These are phyloP conservation scores for Aelia acuminata DNA, from an alignment of 2,888 invertebrate species.

Conservation along the genomic window DNA sequence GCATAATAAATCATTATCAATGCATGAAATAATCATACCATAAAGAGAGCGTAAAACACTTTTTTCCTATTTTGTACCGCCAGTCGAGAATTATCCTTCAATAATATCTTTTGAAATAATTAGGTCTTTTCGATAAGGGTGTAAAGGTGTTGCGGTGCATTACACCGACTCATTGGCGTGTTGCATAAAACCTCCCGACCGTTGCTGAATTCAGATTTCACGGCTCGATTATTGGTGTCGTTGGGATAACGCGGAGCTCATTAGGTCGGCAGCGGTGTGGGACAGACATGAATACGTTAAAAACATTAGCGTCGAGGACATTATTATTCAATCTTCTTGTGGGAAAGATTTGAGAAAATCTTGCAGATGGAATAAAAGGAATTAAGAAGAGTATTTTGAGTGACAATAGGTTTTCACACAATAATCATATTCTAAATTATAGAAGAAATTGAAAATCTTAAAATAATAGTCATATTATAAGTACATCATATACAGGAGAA, in stretches of 20 bases:
- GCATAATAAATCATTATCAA: not conserved
- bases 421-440: too few relatives aligned
- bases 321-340: not conserved
- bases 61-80: not conserved
- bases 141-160: not conserved
- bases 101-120: slow-evolving; percentile 16
- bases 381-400: not conserved
- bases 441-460: too few relatives aligned
- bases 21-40: not conserved
- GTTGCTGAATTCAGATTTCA: slow-evolving; percentile 37
- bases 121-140: not conserved
- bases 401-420: too few relatives aligned
- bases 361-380: not conserved
- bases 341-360: not conserved
- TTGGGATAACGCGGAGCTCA: not conserved
- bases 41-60: not conserved
- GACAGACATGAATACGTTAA: not conserved
- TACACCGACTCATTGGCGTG: not conserved
- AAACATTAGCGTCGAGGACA: not conserved
- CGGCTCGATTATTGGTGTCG: slow-evolving; percentile 12
- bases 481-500: too few relatives aligned
- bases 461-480: too few relatives aligned
- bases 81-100: not conserved
- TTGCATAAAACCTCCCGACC: slow-evolving; percentile 1
- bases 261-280: not conserved